Base-by-base conservation (phyloP, 92 coral and sea anemone genomes). In the Parazoanthus atlanticus region DNA sequence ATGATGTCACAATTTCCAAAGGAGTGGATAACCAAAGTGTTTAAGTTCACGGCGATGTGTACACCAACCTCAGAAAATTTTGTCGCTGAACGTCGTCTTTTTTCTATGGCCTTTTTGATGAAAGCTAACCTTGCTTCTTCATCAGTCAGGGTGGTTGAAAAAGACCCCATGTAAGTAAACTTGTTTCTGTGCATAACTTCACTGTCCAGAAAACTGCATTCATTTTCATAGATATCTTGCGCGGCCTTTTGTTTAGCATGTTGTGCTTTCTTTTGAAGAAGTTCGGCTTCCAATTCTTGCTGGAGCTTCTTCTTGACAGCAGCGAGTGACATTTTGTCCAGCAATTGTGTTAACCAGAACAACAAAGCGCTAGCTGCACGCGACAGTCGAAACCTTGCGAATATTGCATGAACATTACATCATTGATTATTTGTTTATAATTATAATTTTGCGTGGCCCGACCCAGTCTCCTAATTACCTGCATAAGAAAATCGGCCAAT, bases 1-100 rank as follows among this genome's bases (percentile, higher is more conserved):
- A 81, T 81, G 73, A 58, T 43, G 85, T 81, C 71, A 61, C 85
- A 81, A 23, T 58, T 81, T 81, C 47, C 85, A 34, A 41, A 10
- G 13, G 85, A 81, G 30, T 81, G 71, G 19, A 81, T 25, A 70
- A 56, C 52, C 13, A 81, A 11, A 23, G 26, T 81, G 31, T 81
- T 58, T 61, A 56, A 23, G 9, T 81, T 61, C 31, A 61, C 67
- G 58, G 17, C 46, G 47, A 81, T 81, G 30, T 61, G 47, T 13
- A 81, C 85, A 10, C 46, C 67, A 34, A 81, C 26, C 46, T 25
- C 72, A n/a, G 49, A 56, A 0, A 6, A 0, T 19, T 61, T 58
- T 61, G 54, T 61, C 19, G 52, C 19, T 8, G 85, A 81, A 25
- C 7, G 47, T 58, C 21, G 30, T 65, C 73, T 61, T 58, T 34